Base-by-base conservation (phyloP, 1,140 invertebrate species). In the Neocloeon triangulifer region DNA sequence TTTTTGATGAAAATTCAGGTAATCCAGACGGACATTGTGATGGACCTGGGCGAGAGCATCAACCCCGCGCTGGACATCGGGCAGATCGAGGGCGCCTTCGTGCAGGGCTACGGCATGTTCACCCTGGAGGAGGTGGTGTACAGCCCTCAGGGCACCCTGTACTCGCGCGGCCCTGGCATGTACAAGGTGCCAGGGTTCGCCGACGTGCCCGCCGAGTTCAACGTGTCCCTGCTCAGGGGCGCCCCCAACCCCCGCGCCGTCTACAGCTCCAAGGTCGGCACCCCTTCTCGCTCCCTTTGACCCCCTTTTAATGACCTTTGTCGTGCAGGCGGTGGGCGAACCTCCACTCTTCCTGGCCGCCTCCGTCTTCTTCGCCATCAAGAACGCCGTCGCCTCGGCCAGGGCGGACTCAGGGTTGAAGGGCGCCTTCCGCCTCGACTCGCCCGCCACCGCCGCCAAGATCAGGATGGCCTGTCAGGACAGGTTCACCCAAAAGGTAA, bases 31-130 rank as follows among this genome's bases (percentile, higher is more conserved):
- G 81, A 95, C 44, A 94, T 95, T 42, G 82, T 95, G 0, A 94
- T 94, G 88, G 89, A 95, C 56, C 59, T 94, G 31, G 78, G 78
- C 13, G 69, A 81, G 35, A 91, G 82, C 56, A 53, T 95, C 18
- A 95, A 95, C 58, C 88, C 88, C 16, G 85, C 86, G 1, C 88
- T 95, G 41, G 89, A 96, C 43, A 81, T 95, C 45, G 89, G 88
- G 0, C 89, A 95, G 58, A 73, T 95, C 16, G 89, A 95, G 59
- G 89, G 89, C 19, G 89, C 62, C 1, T 94, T 91, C 43, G 66
- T 81, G 40, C 89, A 94, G 64, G 88, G 88, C 1, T 84, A 88
- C 45, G 88, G 89, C 3, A 48, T 94, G 23, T 92, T 81, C 44
- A 81, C 81, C 2, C 56, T 95, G 39, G 89, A 95, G 55, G 81